phyloP scores from a whole-genome alignment of 2,113 vertebrate genomes.

The Calyptomena viridis region DNA sequence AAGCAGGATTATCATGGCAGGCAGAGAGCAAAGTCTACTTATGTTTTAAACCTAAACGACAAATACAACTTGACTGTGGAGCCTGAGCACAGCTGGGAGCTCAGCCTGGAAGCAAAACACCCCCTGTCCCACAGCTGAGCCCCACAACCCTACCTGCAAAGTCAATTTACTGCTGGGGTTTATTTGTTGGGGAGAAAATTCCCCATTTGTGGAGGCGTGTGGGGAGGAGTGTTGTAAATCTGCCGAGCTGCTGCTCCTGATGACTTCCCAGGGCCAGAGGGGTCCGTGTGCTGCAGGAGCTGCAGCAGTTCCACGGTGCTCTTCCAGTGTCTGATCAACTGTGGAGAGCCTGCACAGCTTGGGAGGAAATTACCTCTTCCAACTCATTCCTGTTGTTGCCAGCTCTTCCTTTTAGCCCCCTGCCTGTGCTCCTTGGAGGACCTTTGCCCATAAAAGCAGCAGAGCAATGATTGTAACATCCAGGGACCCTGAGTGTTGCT shows the following conservation, averaged over 20 bases:
- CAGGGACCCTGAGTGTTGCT: background rate
- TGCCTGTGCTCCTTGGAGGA: background rate
- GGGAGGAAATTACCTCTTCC: conserved; percentile 45
- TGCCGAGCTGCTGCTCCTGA: background rate
- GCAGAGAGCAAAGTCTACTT: background rate
- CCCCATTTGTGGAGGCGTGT: accelerated
- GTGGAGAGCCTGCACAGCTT: conserved; percentile 37
- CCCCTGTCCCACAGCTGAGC: accelerated
- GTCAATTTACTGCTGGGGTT: background rate
- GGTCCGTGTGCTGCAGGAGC: background rate
- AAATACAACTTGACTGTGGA: background rate
- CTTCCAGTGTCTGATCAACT: background rate
- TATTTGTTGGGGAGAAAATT: background rate
- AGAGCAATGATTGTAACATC: background rate
- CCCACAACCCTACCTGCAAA: background rate
- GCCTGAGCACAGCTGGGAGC: accelerated
- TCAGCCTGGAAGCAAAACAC: background rate
- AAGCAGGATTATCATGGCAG: background rate
- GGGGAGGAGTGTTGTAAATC: background rate
- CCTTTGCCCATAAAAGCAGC: background rate
- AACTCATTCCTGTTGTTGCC: background rate
- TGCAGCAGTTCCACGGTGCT: accelerated
- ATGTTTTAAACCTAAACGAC: background rate
- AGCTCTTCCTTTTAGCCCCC: conserved; percentile 13
- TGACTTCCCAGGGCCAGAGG: background rate